These are phyloP conservation scores for Oligia strigilis DNA, from an alignment of 2,888 invertebrate genomes.

Conservation along the genomic window DNA sequence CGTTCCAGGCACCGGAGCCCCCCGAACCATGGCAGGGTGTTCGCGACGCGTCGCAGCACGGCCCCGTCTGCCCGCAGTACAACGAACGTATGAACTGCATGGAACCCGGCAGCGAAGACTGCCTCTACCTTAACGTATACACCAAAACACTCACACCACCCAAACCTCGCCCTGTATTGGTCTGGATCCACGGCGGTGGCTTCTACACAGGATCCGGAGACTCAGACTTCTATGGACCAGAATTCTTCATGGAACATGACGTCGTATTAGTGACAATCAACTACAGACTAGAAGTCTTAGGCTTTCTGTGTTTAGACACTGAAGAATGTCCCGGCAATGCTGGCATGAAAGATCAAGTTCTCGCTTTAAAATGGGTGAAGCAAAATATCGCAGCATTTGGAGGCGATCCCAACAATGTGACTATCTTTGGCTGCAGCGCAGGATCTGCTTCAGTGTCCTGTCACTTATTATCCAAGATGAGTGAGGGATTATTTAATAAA, in stretches of 20 bases:
- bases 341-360: constrained; percentile 87
- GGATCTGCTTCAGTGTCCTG: constrained; percentile 83
- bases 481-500: constrained; percentile 84
- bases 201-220: constrained; percentile 89
- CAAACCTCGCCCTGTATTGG: constrained; percentile 81
- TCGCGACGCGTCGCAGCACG: constrained; percentile 82
- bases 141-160: constrained; percentile 78
- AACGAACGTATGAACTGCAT: constrained; percentile 87
- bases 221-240: constrained; percentile 87
- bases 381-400: constrained; percentile 84
- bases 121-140: constrained; percentile 93
- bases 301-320: constrained; percentile 86
- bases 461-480: constrained; percentile 85
- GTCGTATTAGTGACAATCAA: constrained; percentile 87
- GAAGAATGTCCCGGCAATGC: constrained; percentile 88
- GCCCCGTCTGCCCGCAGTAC: constrained; percentile 86
- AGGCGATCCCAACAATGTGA: constrained; percentile 84
- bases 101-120: constrained; percentile 91
- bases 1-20: constrained; percentile 83
- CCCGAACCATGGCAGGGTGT: constrained; percentile 83
- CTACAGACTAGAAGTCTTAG: constrained; percentile 87
- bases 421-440: constrained; percentile 88
- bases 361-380: constrained; percentile 88
- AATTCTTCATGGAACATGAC: constrained; percentile 85
- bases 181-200: constrained; percentile 89